Base-by-base conservation (phyloP, 2,888 invertebrate species). In the Stenolophus ochropezus region DNA sequence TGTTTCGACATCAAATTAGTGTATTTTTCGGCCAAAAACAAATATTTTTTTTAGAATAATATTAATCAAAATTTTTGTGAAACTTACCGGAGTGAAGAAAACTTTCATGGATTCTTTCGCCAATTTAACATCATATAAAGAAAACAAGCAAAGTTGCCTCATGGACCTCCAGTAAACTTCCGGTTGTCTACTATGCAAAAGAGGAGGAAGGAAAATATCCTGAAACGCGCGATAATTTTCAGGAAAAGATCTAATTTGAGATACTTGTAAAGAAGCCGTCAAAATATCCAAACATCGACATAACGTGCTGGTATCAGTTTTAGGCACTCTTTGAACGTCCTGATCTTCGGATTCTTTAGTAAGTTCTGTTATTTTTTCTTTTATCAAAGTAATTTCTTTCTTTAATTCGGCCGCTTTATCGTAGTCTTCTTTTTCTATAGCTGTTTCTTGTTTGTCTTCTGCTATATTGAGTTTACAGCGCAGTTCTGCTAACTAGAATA, bases 381-480 rank as follows among this genome's bases (percentile, higher is more conserved):
- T 84, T 16, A 84, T 51, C 49, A 84, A 71, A 3, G 77, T 74
- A 1, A 87, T 79, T 82, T 85, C 82, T 1, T 82, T 82, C 75
- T 86, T 84, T 20, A 86, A 61, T 42, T 75, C 18, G 11, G 83
- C 82, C 4, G 86, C 86, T 79, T 84, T 85, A 51, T 84, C 71
- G 71, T 83, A 87, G 51, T 86, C 85, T 78, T 85, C 82, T 8
- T 80, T 83, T 18, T 84, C 83, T 8, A 86, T 76, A 0, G 87
- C 87, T 76, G 85, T 84, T 69, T 86, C 86, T 51, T 85, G 78
- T n/a, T 85, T 84, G 8, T 84, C 84, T 80, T 84, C 83, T 42
- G 86, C 82, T 47, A 83, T 83, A 76, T 86, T 85, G 21, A 86
- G 83, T 84, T 86, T 85, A 4, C 86, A 86, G 71, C 82, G 84